Percentiles rank a stretch among this genome's conserved stretches.
Conservation (phyloP, 2,113 vertebrate genomes). For the Notechis scutatus region DNA sequence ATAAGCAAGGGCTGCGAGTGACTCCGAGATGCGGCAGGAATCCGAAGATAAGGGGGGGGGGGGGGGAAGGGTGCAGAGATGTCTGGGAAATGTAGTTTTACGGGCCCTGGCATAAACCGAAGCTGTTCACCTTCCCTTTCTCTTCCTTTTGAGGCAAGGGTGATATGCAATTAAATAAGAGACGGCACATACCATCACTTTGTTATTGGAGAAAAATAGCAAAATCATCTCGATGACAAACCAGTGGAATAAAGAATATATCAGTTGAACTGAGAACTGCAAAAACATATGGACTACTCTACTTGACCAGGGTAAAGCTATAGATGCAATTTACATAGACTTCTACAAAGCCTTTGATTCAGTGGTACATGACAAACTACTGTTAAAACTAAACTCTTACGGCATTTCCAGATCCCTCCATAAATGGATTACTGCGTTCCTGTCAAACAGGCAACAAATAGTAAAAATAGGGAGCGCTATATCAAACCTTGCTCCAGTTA, state of each 20-base stretch:
- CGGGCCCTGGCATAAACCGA: rapidly evolving
- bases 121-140: neutral
- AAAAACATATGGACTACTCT: too few species aligned
- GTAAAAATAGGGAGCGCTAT: too few species aligned
- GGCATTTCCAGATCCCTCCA: too few species aligned
- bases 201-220: neutral
- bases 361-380: too few species aligned
- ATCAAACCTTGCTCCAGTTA: too few species aligned
- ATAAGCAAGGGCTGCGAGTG: neutral
- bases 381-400: too few species aligned
- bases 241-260: neutral
- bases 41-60: constrained; percentile 37
- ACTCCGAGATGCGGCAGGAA: constrained; percentile 25
- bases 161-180: neutral
- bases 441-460: too few species aligned
- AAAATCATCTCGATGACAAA: neutral
- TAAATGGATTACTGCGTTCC: too few species aligned
- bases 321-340: too few species aligned
- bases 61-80: constrained; percentile 34
- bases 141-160: neutral
- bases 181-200: neutral
- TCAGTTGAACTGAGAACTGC: neutral
- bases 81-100: constrained; percentile 69
- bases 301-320: too few species aligned
- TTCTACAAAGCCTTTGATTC: too few species aligned